Evolutionary conservation across 2,888 invertebrate genomes (phyloP).

Genomic region (Calameuta idolon): DNA sequence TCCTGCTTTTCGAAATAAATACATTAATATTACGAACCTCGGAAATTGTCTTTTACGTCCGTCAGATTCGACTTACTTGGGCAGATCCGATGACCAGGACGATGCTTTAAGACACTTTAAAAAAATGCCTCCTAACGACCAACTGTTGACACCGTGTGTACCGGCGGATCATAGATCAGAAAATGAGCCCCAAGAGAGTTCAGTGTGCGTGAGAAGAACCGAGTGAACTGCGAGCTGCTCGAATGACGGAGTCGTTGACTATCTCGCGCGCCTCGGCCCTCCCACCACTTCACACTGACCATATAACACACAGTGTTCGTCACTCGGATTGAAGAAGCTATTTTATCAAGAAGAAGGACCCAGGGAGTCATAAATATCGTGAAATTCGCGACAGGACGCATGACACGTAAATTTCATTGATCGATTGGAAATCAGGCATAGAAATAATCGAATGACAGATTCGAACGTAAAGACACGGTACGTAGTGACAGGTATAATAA

Average conservation of each 20-base stretch:
- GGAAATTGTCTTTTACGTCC: not conserved
- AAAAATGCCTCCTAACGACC: not conserved
- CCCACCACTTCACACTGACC: conserved; percentile 33
- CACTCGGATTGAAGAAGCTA: too few relatives aligned
- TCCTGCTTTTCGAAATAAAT: not conserved
- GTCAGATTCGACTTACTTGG: not conserved
- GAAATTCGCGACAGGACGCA: not conserved
- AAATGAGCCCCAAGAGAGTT: not conserved
- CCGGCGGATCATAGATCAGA: not conserved
- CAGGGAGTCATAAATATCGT: too few relatives aligned
- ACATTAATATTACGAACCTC: not conserved
- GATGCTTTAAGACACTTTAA: not conserved
- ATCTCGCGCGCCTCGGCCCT: conserved; percentile 36
- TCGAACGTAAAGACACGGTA: not conserved
- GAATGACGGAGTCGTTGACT: conserved; percentile 50
- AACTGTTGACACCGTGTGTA: not conserved
- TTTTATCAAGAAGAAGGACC: too few relatives aligned
- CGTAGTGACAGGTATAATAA: not conserved
- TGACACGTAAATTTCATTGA: not conserved
- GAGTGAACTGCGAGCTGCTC: conserved; percentile 50
- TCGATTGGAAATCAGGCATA: not conserved
- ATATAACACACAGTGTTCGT: too few relatives aligned
- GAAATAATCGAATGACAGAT: not conserved
- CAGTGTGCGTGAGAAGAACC: conserved; percentile 25
- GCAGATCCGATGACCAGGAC: not conserved